Percentiles rank a stretch among this genome's conserved stretches.
Evolutionary conservation across 2,888 invertebrate genomes (phyloP).

Genomic region (Idaea aversata): DNA sequence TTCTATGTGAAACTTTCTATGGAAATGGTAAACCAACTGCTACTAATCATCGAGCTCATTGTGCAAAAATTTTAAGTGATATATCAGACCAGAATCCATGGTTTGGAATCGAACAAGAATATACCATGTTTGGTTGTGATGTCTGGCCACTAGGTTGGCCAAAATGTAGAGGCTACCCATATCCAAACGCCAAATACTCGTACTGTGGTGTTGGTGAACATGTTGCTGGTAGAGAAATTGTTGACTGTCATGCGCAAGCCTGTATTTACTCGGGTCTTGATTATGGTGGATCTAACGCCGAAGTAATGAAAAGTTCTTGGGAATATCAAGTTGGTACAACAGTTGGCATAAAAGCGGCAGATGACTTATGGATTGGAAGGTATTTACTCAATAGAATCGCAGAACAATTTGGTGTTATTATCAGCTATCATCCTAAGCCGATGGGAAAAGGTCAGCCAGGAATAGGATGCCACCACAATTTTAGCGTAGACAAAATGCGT

Average conservation of each 20-base stretch:
- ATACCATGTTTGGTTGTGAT: slow-evolving; percentile 91
- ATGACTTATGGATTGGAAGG: slow-evolving; percentile 92
- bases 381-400: slow-evolving; percentile 90
- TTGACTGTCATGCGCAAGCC: slow-evolving; percentile 91
- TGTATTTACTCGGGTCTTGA: slow-evolving; percentile 96
- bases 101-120: slow-evolving; percentile 97
- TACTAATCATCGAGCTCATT: slow-evolving; percentile 86
- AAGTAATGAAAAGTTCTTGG: slow-evolving; percentile 98
- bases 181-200: slow-evolving; percentile 87
- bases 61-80: slow-evolving; percentile 79
- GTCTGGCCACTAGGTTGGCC: slow-evolving; percentile 95
- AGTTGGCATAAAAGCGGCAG: slow-evolving; percentile 89
- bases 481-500: slow-evolving; percentile 93
- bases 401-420: slow-evolving; percentile 89
- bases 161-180: slow-evolving; percentile 91
- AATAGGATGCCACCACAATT: slow-evolving; percentile 93
- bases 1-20: slow-evolving; percentile 91
- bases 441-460: slow-evolving; percentile 92
- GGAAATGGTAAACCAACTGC: slow-evolving; percentile 87
- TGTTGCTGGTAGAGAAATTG: slow-evolving; percentile 95
- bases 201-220: slow-evolving; percentile 98
- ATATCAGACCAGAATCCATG: slow-evolving; percentile 85
- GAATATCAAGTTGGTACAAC: slow-evolving; percentile 96
- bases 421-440: slow-evolving; percentile 86
- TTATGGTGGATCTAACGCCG: slow-evolving; percentile 96